phyloP scores from a whole-genome alignment of 2,113 vertebrate genomes.

The Muntiacus muntjak region DNA sequence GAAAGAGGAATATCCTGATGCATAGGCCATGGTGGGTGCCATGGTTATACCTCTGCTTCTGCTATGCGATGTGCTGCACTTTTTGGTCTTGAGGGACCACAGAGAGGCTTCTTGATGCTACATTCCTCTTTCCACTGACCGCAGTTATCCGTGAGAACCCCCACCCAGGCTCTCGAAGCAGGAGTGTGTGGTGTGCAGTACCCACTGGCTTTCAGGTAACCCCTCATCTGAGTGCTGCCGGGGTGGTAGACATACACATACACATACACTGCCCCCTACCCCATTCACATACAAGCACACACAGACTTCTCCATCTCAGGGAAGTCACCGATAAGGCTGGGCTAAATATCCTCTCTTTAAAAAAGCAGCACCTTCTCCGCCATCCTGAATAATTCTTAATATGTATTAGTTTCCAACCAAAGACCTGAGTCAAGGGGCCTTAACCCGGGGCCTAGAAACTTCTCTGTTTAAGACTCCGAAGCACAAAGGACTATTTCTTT shows the following conservation, averaged over 20 bases:
- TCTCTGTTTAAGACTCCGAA: neutral
- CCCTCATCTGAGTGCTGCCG: neutral
- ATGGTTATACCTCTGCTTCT: neutral
- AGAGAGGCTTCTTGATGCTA: neutral
- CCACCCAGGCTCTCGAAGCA: neutral
- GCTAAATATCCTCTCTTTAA: neutral
- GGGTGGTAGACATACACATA: too few relatives aligned
- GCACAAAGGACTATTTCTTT: conserved; percentile 3
- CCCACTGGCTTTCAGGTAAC: neutral
- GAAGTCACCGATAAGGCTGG: neutral
- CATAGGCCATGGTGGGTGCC: neutral
- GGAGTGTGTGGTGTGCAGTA: neutral
- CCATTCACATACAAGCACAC: neutral
- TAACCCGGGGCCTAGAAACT: neutral
- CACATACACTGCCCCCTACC: neutral
- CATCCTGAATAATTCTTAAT: neutral
- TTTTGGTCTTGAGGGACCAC: neutral
- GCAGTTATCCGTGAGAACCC: neutral
- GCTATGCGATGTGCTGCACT: neutral
- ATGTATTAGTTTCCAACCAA: neutral
- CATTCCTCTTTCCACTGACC: neutral
- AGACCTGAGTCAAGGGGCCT: neutral
- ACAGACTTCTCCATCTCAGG: neutral
- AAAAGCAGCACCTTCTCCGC: neutral
- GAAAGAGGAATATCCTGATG: neutral